Evolutionary conservation across 2,888 invertebrate species (phyloP), one percentile per base, ranked within the genome.

Genomic region (Dicranocentrus wangi): DNA sequence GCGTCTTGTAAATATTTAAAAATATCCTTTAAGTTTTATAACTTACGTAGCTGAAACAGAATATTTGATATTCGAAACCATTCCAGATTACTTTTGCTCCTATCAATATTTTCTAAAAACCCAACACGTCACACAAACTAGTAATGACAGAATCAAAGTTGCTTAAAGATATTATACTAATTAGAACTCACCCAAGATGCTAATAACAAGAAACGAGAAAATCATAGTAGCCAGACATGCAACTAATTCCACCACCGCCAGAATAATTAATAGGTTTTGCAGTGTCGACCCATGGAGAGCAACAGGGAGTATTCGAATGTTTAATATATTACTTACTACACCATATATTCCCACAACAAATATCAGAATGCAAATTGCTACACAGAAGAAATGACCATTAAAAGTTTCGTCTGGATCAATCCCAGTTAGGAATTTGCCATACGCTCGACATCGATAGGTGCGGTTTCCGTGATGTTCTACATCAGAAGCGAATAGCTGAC

Each of bases 41-140:
- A 23, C 32, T 60, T 71, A 71, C 72, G 19, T 13, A 72, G 21
- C 0, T 61, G 17, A 23, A 32, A 68, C 0, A 60, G 23, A 1
- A 76, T 68, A 58, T 76, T 76, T 15, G 32, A 3, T 2, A 76
- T 43, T 17, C 68, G 43, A 15, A 76, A 76, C 58, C 66, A 68
- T 13, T 47, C 58, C 13, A 66, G 60, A 1, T 60, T 66, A 1
- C 0, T n/a, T 42, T 51, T 47, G 19, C 68, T 68, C 17, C 76
- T n/a, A 51, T 76, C 43, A 1, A 76, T 15, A 25, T 76, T 47
- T 76, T 76, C 76, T 75, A 23, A 10, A 32, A 7, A 32, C 32
- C 10, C 5, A 32, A 10, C 32, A 32, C 32, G 32, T 32, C 32
- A 3, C 32, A 32, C 10, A 7, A 32, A 32, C 10, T 7, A 7